Percentiles rank a stretch among this genome's conserved stretches.
Conservation (phyloP, 2,113 vertebrate genomes). For the Zapornia atra region DNA sequence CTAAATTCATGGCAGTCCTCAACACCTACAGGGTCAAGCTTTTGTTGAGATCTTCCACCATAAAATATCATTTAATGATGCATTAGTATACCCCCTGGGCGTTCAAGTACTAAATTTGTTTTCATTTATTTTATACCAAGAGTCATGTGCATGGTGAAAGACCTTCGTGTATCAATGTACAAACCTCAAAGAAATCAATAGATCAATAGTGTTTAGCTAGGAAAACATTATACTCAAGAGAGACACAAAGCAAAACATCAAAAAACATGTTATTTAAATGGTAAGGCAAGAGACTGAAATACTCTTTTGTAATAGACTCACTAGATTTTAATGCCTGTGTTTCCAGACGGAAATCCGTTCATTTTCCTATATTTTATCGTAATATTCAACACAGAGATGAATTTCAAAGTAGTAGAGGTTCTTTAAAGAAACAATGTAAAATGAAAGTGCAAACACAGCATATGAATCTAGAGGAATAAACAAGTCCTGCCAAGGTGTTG, state of each 20-base stretch:
- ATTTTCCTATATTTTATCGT: constrained; percentile 5
- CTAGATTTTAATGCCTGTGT: background rate
- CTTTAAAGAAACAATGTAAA: background rate
- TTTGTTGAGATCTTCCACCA: background rate
- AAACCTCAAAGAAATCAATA: background rate
- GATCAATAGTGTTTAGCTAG: background rate
- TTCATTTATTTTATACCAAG: background rate
- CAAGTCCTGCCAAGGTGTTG: background rate
- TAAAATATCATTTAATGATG: background rate
- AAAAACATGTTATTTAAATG: background rate
- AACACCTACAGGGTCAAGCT: background rate
- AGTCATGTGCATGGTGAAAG: background rate
- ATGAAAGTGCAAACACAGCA: background rate
- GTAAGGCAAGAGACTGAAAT: background rate
- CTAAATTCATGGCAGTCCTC: background rate
- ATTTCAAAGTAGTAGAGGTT: background rate
- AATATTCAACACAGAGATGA: background rate
- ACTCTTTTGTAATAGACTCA: background rate
- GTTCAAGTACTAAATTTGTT: background rate
- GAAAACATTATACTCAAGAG: background rate
- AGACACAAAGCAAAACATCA: background rate
- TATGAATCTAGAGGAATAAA: background rate
- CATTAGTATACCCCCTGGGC: background rate
- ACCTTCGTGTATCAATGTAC: background rate
- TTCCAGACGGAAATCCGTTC: background rate